Conservation (phyloP, 23 tunicate species). For the Ciona savignyi region DNA sequence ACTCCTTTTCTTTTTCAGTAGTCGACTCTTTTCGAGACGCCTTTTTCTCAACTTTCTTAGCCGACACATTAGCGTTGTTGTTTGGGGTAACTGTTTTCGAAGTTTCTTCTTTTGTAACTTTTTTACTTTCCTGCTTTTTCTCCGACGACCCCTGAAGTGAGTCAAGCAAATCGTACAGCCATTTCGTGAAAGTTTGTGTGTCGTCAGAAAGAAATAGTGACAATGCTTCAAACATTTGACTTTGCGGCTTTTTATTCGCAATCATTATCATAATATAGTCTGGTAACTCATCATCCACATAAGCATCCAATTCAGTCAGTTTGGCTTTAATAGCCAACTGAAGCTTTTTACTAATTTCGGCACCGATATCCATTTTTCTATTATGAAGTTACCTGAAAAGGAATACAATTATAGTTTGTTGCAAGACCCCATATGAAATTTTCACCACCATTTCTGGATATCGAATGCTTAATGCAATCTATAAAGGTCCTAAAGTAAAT, state of each 20-base stretch:
- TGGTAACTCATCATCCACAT: constrained; percentile 96
- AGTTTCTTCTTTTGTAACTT: background rate
- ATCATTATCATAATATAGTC: constrained; percentile 99
- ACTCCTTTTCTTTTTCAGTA: background rate
- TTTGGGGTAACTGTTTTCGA: background rate
- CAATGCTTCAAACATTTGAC: constrained; percentile 82
- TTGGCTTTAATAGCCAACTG: constrained; percentile 82
- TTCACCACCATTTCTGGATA: too few relatives aligned
- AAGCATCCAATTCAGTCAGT: constrained; percentile 67
- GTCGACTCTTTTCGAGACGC: background rate
- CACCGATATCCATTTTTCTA: constrained; percentile 56
- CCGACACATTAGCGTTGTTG: background rate
- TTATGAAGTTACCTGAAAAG: background rate
- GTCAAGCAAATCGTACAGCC: constrained; percentile 67
- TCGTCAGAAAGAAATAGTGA: constrained; percentile 65
- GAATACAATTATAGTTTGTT: too few relatives aligned
- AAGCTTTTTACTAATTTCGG: constrained; percentile 73
- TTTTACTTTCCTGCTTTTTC: constrained; percentile 1
- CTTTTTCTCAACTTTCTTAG: background rate
- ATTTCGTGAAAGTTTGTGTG: constrained; percentile 72
- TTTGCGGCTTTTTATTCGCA: constrained; percentile 80
- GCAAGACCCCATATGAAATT: too few relatives aligned
- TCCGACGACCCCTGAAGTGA: constrained; percentile 15
- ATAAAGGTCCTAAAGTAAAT: too few relatives aligned
- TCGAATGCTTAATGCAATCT: too few relatives aligned